Conservation (phyloP, 2,797 vertebrate genomes). For the Diglossa cyanea region DNA sequence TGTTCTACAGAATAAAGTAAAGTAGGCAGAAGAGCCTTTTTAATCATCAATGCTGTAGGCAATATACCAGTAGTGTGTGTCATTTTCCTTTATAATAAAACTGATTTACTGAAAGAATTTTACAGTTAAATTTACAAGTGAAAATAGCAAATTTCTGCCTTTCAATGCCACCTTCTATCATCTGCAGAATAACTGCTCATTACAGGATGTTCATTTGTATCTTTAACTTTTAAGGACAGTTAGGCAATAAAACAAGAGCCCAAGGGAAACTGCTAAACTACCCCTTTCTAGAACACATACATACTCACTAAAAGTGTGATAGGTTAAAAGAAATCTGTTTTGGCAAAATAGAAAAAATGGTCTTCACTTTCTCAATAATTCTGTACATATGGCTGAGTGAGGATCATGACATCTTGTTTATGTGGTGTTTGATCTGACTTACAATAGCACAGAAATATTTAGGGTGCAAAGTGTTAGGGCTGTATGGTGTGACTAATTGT, state of each 20-base stretch:
- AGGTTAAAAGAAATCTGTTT: background rate
- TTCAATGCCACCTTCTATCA: background rate
- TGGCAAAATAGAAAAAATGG: background rate
- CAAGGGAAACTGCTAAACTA: background rate
- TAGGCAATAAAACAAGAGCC: background rate
- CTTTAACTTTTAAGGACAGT: background rate
- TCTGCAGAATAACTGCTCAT: background rate
- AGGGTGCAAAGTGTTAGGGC: background rate
- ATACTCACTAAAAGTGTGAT: background rate
- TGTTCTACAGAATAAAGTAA: background rate
- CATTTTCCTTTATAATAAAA: background rate
- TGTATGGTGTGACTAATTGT: background rate
- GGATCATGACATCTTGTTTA: background rate
- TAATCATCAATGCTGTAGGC: background rate
- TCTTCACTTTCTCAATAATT: background rate
- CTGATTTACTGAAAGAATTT: slow-evolving; percentile 3
- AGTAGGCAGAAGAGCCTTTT: background rate
- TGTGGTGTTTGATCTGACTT: background rate
- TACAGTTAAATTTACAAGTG: background rate
- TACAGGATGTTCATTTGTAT: background rate
- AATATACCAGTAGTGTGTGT: background rate
- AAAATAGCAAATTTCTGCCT: background rate
- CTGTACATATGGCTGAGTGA: background rate
- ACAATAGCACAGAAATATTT: background rate
- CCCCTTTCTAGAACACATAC: background rate